Evolutionary conservation across 2,888 invertebrate species (phyloP).

Genomic region (Folsomia candida): DNA sequence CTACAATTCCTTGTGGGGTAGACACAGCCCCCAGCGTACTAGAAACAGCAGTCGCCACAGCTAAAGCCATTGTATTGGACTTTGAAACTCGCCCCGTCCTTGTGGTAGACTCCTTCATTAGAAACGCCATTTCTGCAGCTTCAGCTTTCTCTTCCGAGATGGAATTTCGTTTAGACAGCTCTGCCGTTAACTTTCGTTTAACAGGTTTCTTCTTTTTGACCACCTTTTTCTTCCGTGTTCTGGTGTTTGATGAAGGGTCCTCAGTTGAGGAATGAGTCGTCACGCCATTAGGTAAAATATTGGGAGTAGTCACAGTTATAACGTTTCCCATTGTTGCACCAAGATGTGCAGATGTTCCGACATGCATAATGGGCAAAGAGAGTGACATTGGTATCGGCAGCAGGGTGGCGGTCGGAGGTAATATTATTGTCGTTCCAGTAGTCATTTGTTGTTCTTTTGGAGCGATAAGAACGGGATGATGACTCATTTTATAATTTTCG

Average conservation of each 20-base stretch:
- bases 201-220: slow-evolving; percentile 15
- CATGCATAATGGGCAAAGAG: slow-evolving; percentile 21
- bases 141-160: slow-evolving; percentile 32
- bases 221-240: slow-evolving; percentile 24
- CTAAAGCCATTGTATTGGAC: slow-evolving; percentile 24
- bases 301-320: neutral
- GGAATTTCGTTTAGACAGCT: neutral
- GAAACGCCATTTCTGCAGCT: slow-evolving; percentile 32
- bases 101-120: slow-evolving; percentile 43
- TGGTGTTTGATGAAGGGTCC: too few species aligned
- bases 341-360: slow-evolving; percentile 22
- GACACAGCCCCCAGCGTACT: neutral
- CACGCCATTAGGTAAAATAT: neutral
- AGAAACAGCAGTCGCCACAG: neutral
- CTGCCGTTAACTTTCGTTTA: slow-evolving; percentile 8
- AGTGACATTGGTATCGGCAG: slow-evolving; percentile 21
- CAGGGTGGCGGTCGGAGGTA: slow-evolving; percentile 10
- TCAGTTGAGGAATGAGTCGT: neutral
- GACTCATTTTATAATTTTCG: neutral
- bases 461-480: neutral
- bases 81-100: slow-evolving; percentile 39
- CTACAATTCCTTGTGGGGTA: neutral
- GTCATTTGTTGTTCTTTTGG: neutral
- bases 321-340: slow-evolving; percentile 21
- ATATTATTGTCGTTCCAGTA: neutral